Base-by-base conservation (phyloP, 30 jellyfish, hydroid and myxozoan genomes). In the Aurelia aurita complex sp. Pacific region DNA sequence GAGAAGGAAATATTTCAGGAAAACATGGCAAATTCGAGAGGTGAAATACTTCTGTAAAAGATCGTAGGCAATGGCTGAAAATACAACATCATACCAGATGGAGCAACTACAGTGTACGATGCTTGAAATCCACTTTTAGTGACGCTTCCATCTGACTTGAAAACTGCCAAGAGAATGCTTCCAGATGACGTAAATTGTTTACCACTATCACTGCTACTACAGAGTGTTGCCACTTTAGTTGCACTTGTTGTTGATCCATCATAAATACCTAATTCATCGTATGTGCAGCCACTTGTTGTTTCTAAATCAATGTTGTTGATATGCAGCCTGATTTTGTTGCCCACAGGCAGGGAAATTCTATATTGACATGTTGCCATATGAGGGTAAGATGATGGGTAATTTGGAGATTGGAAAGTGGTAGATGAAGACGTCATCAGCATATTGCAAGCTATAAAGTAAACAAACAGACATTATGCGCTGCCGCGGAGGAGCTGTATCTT, bases 41-140 rank as follows among this genome's bases (percentile, higher is more conserved):
- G n/a, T n/a, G n/a, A n/a, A n/a, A n/a, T n/a, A n/a, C n/a, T n/a
- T n/a, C n/a, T n/a, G n/a, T n/a, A n/a, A n/a, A n/a, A n/a, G n/a
- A n/a, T n/a, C n/a, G n/a, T n/a, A n/a, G n/a, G n/a, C n/a, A n/a
- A n/a, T n/a, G n/a, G n/a, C n/a, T n/a, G n/a, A n/a, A n/a, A n/a
- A n/a, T n/a, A n/a, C n/a, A n/a, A n/a, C n/a, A n/a, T n/a, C n/a
- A n/a, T n/a, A n/a, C n/a, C n/a, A n/a, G n/a, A n/a, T n/a, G n/a
- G n/a, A n/a, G n/a, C n/a, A n/a, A n/a, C n/a, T n/a, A n/a, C n/a
- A n/a, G n/a, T n/a, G n/a, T n/a, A n/a, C n/a, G n/a, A n/a, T n/a
- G n/a, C n/a, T n/a, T n/a, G n/a, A n/a, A n/a, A 61, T 61, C 69
- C 69, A 19, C 69, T 17, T 61, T 61, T 61, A 19, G 69, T 61